A percentile compares a stretch with the other conserved stretches of the same genome.
phyloP scores from a whole-genome alignment of 92 coral and sea anemone species.

The Epizoanthus rinbou region DNA sequence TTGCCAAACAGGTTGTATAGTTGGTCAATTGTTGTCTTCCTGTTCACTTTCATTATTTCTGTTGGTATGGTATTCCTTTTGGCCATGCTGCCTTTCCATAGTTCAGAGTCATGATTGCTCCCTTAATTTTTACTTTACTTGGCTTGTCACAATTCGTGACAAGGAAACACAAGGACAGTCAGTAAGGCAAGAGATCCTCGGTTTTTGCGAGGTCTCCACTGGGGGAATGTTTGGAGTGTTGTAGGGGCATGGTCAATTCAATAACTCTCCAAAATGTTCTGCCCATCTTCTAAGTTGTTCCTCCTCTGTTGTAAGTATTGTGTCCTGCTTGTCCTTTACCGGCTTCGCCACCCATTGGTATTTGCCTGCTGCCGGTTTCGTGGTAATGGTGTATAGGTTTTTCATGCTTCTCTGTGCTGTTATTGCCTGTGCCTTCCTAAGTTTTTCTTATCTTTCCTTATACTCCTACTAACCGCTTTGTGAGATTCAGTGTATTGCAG shows the following conservation, averaged over 20 bases:
- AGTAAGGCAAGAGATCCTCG: no score
- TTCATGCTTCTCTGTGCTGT: background rate
- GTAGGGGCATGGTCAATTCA: background rate
- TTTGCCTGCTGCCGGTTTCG: background rate
- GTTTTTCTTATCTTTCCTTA: background rate
- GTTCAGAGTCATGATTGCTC: background rate
- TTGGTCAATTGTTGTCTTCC: background rate
- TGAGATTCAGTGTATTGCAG: background rate
- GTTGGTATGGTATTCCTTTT: background rate
- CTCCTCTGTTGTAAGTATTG: background rate
- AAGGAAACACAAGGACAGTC: background rate
- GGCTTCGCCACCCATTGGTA: background rate
- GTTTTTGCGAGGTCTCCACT: background rate
- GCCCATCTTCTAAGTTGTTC: background rate
- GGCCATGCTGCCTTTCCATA: slow-evolving; percentile 5
- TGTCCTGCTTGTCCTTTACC: background rate
- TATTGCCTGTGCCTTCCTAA: background rate
- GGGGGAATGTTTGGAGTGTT: background rate
- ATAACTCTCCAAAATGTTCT: slow-evolving; percentile 11
- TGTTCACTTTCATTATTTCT: background rate
- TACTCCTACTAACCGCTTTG: background rate
- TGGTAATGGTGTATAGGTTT: background rate
- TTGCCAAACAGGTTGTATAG: slow-evolving; percentile 8
- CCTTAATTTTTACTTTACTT: background rate
- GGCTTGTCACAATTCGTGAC: slow-evolving; percentile 1